Percentiles rank a stretch among this genome's conserved stretches.
Conservation (phyloP, 2,113 vertebrate genomes). For the Hippolais icterina region DNA sequence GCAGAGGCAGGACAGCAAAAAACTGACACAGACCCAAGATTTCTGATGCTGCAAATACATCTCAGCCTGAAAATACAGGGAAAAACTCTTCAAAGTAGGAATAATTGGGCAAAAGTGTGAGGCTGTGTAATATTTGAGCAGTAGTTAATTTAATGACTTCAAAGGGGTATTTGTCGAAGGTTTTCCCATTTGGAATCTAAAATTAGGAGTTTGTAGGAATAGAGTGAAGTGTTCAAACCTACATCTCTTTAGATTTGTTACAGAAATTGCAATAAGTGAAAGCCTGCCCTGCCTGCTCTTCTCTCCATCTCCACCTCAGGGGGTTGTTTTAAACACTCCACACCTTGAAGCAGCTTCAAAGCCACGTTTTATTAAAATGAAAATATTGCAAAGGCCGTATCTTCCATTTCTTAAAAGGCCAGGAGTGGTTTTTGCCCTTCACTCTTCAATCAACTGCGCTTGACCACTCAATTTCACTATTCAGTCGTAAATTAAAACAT, state of each 20-base stretch:
- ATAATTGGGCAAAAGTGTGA: background rate
- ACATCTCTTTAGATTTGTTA: background rate
- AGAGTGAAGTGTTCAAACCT: background rate
- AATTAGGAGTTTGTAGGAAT: background rate
- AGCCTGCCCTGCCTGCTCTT: background rate
- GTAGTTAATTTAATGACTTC: background rate
- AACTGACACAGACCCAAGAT: rapidly evolving
- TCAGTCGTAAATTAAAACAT: background rate
- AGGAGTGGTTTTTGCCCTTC: background rate
- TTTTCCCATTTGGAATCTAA: background rate
- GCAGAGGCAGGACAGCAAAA: background rate
- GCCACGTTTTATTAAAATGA: background rate
- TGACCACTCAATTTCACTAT: background rate
- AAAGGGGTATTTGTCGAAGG: background rate
- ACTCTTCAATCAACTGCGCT: background rate
- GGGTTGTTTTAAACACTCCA: background rate
- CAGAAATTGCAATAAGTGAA: background rate
- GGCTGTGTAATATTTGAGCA: background rate
- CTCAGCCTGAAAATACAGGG: background rate
- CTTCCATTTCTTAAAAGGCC: background rate
- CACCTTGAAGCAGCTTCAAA: background rate
- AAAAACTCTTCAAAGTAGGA: background rate
- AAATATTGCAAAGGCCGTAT: background rate
- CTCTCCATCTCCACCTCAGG: background rate
- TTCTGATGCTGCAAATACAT: background rate